Base-by-base conservation (phyloP, 2,888 invertebrate genomes). In the Psylliodes chrysocephalus region DNA sequence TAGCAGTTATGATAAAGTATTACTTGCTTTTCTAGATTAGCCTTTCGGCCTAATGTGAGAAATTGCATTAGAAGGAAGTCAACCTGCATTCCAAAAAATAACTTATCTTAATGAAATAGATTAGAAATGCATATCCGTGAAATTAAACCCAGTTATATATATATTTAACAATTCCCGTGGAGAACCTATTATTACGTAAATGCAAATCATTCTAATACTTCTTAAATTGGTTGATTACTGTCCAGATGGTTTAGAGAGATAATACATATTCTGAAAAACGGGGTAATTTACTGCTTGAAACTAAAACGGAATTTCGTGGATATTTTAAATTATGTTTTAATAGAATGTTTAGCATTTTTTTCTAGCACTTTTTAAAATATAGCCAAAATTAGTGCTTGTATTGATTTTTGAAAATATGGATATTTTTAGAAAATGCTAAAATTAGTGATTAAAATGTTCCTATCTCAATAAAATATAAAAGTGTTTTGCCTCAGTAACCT, bases 81-180 rank as follows among this genome's bases (percentile, higher is more conserved):
- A 12, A 18, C 52, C 19, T 38, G 30, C 18, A 52, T 38, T 52
- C 25, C 14, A n/a, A 19, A 33, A 35, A n/a, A 38, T 4, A 52
- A 52, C 10, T 14, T 52, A 33, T 52, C 25, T 19, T 19, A 52
- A 52, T 18, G 35, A 35, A 52, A 52, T 35, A 52, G 35, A 52
- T 52, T 35, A 52, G n/a, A 19, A 52, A 52, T 52, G 52, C 52
- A 52, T 12, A 38, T 35, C 52, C 52, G 35, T 52, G 52, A 52
- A 52, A 52, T 52, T 52, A 52, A 52, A 35, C 14, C n/a, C 12
- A 19, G 22, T 51, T 10, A 18, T n/a, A n/a, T 30, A 52, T 19
- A 35, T 52, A 52, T 52, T 19, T 52, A 52, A 52, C 52, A 38
- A 52, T 25, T 35, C 52, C 30, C 35, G 12, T 38, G 14, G 17